Evolutionary conservation across 2,113 vertebrate species (phyloP).

Genomic region (Picathartes gymnocephalus): DNA sequence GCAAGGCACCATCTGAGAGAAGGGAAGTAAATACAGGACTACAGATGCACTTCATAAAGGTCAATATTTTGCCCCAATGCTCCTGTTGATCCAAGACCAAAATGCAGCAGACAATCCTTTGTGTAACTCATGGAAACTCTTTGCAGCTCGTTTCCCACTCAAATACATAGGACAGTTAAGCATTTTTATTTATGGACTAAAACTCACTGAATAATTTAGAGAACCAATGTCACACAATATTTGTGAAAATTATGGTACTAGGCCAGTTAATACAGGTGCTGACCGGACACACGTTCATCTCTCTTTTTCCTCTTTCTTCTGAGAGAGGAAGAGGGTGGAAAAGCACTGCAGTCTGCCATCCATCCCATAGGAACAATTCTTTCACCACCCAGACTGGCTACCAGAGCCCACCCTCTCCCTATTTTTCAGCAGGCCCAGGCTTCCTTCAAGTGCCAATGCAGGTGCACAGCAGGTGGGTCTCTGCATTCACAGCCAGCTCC

Average conservation of each 20-base stretch:
- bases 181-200: neutral
- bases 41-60: neutral
- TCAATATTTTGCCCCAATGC: neutral
- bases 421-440: neutral
- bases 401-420: neutral
- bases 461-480: neutral
- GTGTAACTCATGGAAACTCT: neutral
- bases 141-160: neutral
- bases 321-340: accelerated
- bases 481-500: neutral
- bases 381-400: neutral
- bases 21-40: neutral
- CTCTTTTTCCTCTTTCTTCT: neutral
- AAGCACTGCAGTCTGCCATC: neutral
- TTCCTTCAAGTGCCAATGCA: neutral
- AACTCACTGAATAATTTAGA: neutral
- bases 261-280: neutral
- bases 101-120: neutral
- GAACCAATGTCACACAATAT: neutral
- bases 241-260: neutral
- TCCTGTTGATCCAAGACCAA: neutral
- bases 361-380: neutral
- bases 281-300: neutral
- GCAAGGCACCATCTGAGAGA: neutral
- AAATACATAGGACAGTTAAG: neutral